phyloP scores from a whole-genome alignment of 92 coral and sea anemone genomes.

The Palythoa grandis region DNA sequence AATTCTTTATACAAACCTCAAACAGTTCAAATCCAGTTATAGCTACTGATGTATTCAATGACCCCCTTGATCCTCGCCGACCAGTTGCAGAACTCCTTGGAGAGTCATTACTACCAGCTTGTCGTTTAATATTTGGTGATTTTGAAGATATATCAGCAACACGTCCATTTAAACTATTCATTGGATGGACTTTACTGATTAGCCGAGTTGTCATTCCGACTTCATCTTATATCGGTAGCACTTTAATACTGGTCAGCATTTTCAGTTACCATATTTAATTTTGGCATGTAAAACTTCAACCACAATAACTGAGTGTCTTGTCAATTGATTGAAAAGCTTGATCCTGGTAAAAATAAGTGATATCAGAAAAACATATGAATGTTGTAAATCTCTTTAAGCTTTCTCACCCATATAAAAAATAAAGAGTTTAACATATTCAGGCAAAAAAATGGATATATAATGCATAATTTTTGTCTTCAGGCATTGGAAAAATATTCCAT shows the following conservation, averaged over 20 bases:
- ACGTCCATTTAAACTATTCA: conserved; percentile 33
- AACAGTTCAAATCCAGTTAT: conserved; percentile 15
- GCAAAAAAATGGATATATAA: too few species aligned
- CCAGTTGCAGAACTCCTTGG: conserved; percentile 11
- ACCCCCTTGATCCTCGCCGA: conserved; percentile 17
- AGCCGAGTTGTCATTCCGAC: conserved; percentile 7
- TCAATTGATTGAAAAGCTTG: too few species aligned
- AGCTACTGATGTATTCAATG: background rate
- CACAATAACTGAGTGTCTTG: too few species aligned
- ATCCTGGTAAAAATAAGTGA: too few species aligned
- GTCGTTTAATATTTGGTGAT: background rate
- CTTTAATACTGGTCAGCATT: background rate
- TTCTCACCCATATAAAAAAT: too few species aligned
- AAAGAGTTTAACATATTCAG: too few species aligned
- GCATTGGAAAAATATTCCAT: too few species aligned
- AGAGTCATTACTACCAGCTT: background rate
- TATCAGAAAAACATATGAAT: too few species aligned
- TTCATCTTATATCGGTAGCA: background rate
- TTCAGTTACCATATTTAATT: too few species aligned
- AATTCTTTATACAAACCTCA: conserved; percentile 26
- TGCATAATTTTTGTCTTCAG: too few species aligned
- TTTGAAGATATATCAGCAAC: conserved; percentile 27
- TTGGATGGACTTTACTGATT: conserved; percentile 37
- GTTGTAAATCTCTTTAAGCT: too few species aligned
- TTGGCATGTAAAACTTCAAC: too few species aligned